Evolutionary conservation across 2,113 vertebrate species (phyloP).

Genomic region (Phylloscopus whistleri): DNA sequence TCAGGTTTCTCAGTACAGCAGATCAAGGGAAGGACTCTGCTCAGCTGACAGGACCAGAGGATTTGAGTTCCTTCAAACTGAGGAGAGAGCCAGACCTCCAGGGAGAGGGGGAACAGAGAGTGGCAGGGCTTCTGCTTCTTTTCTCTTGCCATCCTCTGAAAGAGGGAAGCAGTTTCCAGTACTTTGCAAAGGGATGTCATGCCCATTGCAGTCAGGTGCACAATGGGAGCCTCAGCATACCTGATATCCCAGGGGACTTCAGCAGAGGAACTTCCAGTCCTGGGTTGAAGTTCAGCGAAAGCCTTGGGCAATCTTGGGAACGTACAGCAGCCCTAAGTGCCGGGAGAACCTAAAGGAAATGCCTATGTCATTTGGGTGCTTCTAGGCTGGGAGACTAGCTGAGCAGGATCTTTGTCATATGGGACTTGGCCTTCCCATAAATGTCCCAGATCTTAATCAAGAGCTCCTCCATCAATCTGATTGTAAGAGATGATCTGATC

Average conservation of each 20-base stretch:
- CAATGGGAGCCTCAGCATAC: not conserved
- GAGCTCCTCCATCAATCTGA: not conserved
- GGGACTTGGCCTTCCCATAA: not conserved
- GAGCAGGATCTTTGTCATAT: not conserved
- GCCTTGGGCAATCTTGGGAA: not conserved
- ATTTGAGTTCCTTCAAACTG: not conserved
- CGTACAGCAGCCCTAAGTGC: not conserved
- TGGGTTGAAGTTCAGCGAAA: not conserved
- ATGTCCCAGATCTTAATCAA: not conserved
- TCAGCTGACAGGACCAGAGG: not conserved
- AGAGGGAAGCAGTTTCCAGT: not conserved
- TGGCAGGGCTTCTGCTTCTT: not conserved
- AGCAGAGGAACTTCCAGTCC: not conserved
- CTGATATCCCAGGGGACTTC: not conserved
- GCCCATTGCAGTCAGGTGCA: no score
- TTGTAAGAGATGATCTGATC: not conserved
- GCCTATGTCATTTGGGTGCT: not conserved
- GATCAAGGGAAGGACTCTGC: not conserved
- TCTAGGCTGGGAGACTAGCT: not conserved
- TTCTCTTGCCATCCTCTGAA: not conserved
- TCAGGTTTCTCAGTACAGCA: rapidly evolving
- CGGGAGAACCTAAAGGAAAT: not conserved
- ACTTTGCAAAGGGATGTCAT: not conserved
- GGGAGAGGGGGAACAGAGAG: not conserved
- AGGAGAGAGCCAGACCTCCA: not conserved